A percentile compares a stretch with the other conserved stretches of the same genome.
These are phyloP conservation scores for Mamestra configurata DNA, from an alignment of 1,140 invertebrate genomes.

Conservation along the genomic window DNA sequence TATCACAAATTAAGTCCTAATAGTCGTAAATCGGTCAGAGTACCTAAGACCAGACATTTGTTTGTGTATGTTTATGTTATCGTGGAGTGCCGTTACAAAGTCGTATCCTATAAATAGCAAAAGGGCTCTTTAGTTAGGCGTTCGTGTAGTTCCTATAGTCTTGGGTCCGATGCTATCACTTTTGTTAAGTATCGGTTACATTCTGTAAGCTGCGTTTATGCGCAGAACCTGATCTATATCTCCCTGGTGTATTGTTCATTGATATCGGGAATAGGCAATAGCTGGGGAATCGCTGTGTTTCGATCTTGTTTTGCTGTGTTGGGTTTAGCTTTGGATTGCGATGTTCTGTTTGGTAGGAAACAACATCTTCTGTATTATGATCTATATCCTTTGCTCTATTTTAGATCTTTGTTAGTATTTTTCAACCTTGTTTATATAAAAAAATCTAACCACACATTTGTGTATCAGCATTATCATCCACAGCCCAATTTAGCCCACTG, in stretches of 20 bases:
- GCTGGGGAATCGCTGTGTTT: neutral
- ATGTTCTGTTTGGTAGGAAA: neutral
- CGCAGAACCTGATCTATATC: slow-evolving; percentile 13
- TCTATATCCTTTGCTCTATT: neutral
- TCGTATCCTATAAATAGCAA: slow-evolving; percentile 18
- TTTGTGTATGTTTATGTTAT: no score
- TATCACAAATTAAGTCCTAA: no score
- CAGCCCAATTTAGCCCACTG: no score
- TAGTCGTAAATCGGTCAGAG: no score
- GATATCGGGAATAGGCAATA: neutral
- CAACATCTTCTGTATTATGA: neutral
- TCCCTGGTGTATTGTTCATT: slow-evolving; percentile 18
- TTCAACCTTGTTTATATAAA: no score
- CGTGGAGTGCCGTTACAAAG: neutral
- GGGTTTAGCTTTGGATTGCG: neutral
- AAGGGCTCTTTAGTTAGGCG: slow-evolving; percentile 12
- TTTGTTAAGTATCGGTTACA: slow-evolving; percentile 34
- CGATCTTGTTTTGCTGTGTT: neutral
- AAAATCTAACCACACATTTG: no score
- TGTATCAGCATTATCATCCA: no score
- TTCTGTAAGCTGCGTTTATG: slow-evolving; percentile 25
- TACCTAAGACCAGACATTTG: no score
- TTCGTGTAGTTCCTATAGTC: slow-evolving; percentile 9
- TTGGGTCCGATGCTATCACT: slow-evolving; percentile 29
- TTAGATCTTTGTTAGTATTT: no score